Conservation (phyloP, 2,888 invertebrate genomes). For the Coleophora deauratella region DNA sequence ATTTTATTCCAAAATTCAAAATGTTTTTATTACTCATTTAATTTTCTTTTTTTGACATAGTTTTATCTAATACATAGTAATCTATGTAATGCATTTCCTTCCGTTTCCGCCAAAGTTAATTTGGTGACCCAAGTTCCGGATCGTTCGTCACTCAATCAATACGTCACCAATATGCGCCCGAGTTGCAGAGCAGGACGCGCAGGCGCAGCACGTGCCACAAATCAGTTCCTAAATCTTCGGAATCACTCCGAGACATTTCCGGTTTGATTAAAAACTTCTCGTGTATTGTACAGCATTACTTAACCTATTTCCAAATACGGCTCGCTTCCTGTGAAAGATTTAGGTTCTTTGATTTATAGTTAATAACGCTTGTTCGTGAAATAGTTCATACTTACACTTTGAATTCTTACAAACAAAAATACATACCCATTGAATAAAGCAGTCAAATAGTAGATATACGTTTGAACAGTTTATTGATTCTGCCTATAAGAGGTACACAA, state of each 20-base stretch:
- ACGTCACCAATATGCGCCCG: conserved; percentile 14
- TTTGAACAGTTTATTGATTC: no score
- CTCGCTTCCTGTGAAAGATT: neutral
- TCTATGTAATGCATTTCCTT: neutral
- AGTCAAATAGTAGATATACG: no score
- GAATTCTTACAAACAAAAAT: no score
- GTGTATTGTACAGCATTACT: neutral
- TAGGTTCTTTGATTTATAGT: no score
- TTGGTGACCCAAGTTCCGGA: neutral
- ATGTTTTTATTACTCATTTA: no score
- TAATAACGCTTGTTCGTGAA: no score
- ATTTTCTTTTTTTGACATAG: no score
- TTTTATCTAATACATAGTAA: no score
- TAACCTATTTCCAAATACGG: neutral
- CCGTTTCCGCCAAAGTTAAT: neutral
- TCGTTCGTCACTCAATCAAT: conserved; percentile 20
- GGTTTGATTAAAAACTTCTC: conserved; percentile 7
- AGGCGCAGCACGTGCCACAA: conserved; percentile 22
- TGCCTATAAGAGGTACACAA: no score
- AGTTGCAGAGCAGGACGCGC: conserved; percentile 15
- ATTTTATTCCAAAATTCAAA: no score
- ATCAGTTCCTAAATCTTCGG: conserved; percentile 28
- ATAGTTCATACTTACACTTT: no score
- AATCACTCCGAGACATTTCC: conserved; percentile 22
- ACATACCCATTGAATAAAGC: no score